These are phyloP conservation scores for Cyclargus thomasi DNA, from an alignment of 1,140 invertebrate genomes.

Conservation along the genomic window DNA sequence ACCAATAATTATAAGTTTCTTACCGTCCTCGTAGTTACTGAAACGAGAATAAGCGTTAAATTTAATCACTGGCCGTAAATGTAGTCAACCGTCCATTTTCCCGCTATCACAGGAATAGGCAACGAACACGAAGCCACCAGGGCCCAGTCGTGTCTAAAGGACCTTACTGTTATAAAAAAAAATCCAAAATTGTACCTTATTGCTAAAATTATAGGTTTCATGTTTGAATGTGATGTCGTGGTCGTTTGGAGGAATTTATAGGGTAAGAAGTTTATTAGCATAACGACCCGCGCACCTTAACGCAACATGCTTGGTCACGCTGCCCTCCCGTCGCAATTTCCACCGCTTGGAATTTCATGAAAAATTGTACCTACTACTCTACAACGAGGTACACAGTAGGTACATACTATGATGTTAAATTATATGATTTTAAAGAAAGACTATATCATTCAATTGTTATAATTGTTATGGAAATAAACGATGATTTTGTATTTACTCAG, in stretches of 20 bases:
- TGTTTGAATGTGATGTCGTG: conserved; percentile 14
- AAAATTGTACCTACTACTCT: conserved; percentile 30
- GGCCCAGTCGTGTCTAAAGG: background rate
- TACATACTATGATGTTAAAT: no score
- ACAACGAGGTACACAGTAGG: background rate
- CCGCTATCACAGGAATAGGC: conserved; percentile 61
- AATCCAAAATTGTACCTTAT: conserved; percentile 23
- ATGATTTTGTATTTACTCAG: no score
- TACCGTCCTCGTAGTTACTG: conserved; percentile 47
- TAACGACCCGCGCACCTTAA: conserved; percentile 70
- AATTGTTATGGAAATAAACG: no score
- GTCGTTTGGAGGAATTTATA: conserved; percentile 27
- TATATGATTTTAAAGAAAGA: no score
- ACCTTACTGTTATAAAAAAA: background rate
- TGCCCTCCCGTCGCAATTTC: conserved; percentile 66
- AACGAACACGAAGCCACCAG: conserved; percentile 55
- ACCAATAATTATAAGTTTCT: conserved; percentile 38
- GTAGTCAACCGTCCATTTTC: conserved; percentile 72
- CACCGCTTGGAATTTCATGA: conserved; percentile 47
- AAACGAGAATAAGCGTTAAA: conserved; percentile 52
- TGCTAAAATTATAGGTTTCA: conserved; percentile 16
- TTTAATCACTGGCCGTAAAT: conserved; percentile 62
- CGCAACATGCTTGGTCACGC: conserved; percentile 71
- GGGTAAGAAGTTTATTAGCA: conserved; percentile 54
- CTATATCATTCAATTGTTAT: no score